Evolutionary conservation across 2,888 invertebrate species (phyloP), one percentile per base, ranked within the genome.

Genomic region (Congeria kusceri): DNA sequence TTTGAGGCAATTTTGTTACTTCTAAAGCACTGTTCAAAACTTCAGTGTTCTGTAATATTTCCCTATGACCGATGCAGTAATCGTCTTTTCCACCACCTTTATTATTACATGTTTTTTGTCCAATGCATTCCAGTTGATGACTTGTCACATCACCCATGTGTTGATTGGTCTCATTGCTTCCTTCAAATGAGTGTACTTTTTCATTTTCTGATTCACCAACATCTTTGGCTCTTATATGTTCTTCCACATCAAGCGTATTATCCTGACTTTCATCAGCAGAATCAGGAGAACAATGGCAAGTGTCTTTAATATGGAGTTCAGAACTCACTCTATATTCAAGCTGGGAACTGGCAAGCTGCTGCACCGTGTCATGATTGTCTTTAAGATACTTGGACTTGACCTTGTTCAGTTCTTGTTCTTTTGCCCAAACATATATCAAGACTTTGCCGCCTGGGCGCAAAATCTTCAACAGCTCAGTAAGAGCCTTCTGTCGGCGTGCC

Each of bases 401-500:
- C 44, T 90, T 89, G 57, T 91, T 77, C 25, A 81, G 97, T 79
- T 97, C 96, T 92, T 99, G 99, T 93, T 98, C 98, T 88, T 92
- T 88, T 0, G 99, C 98, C 99, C 99, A 99, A 0, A 99, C 99
- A 85, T 99, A 98, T 76, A 99, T 96, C 5, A 99, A 94, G 1
- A 96, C 96, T 81, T 94, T 94, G 0, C 99, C 99, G 0, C 95
- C 96, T 0, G 94, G 92, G n/a, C 95, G 94, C 7, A 99, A 94
- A n/a, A 95, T 89, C 18, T 98, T 95, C 0, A 97, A 94, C 89
- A 98, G 96, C 92, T 98, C 97, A 25, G 93, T 91, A 18, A 99
- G 91, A 0, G 98, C 97, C 90, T 95, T 94, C 28, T 95, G 88
- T 88, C 99, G 95, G 86, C 99, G 95, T 65, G 96, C 95, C 95